Conservation (phyloP, 2,888 invertebrate genomes). For the Trichogramma dendrolimi region DNA sequence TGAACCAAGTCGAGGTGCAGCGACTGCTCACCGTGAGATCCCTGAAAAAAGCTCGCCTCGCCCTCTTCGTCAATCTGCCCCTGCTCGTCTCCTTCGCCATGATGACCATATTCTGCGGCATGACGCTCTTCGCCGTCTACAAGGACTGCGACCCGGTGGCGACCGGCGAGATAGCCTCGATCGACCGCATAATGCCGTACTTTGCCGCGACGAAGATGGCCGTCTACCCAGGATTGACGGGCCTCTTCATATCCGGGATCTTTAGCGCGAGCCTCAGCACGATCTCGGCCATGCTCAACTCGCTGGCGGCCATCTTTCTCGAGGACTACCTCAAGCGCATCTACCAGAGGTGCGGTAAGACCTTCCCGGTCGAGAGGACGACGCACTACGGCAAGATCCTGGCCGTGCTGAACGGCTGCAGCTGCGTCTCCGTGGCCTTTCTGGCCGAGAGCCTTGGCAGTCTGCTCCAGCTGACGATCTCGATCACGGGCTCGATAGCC, state of each 20-base stretch:
- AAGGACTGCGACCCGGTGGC: conserved; percentile 75
- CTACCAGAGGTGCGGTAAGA: conserved; percentile 55
- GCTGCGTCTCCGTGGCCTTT: conserved; percentile 39
- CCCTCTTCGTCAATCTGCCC: conserved; percentile 75
- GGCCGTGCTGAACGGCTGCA: conserved; percentile 37
- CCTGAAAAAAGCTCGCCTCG: conserved; percentile 56
- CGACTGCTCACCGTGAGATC: conserved; percentile 63
- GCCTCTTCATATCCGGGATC: conserved; percentile 60
- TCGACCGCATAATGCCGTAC: conserved; percentile 72
- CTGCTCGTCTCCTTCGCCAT: conserved; percentile 67
- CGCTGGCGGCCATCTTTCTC: conserved; percentile 82
- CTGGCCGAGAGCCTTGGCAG: conserved; percentile 39
- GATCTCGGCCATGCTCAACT: conserved; percentile 86
- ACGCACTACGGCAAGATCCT: conserved; percentile 57
- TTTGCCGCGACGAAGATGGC: conserved; percentile 67
- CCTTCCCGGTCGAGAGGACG: conserved; percentile 68
- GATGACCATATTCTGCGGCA: conserved; percentile 64
- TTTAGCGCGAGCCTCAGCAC: conserved; percentile 90
- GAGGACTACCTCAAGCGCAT: conserved; percentile 74
- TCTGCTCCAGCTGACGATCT: conserved; percentile 62
- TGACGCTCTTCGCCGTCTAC: conserved; percentile 80
- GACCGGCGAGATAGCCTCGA: conserved; percentile 60
- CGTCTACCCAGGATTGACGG: conserved; percentile 45
- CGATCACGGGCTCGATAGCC: conserved; percentile 80
- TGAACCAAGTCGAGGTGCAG: conserved; percentile 82